phyloP scores from a whole-genome alignment of 2,888 invertebrate species.

The Xestia xanthographa region DNA sequence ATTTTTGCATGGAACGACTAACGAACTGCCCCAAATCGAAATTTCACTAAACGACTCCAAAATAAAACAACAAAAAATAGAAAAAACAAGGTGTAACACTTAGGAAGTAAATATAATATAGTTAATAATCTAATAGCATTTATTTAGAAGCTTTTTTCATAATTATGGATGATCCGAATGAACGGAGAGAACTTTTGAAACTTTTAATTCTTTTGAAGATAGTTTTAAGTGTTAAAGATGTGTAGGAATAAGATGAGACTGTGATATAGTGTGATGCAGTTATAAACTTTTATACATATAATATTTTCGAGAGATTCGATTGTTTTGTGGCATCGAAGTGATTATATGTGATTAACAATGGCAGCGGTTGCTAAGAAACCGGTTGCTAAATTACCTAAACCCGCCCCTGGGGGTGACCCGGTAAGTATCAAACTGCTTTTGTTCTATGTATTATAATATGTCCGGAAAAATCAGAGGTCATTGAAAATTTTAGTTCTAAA shows the following conservation, averaged over 20 bases:
- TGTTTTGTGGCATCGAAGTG: constrained; percentile 85
- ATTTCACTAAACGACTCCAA: constrained; percentile 67
- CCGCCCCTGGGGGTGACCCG: constrained; percentile 73
- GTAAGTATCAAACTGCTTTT: constrained; percentile 79
- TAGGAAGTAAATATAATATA: constrained; percentile 56
- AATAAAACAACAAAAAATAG: constrained; percentile 63
- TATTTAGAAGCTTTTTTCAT: constrained; percentile 69
- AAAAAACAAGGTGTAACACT: constrained; percentile 74
- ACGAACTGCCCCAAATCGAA: constrained; percentile 85
- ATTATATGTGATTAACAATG: constrained; percentile 81
- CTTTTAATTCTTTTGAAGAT: constrained; percentile 48
- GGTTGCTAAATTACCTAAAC: constrained; percentile 69
- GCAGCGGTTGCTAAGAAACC: constrained; percentile 86
- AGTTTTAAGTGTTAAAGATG: constrained; percentile 54
- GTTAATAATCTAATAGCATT: constrained; percentile 75
- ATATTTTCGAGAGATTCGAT: constrained; percentile 54
- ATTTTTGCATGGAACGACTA: constrained; percentile 89
- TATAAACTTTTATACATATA: constrained; percentile 63
- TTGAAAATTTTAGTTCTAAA: constrained; percentile 53
- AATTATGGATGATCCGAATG: constrained; percentile 64
- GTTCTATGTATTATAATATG: constrained; percentile 43
- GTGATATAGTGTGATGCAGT: constrained; percentile 77
- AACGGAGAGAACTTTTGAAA: constrained; percentile 46
- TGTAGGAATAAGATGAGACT: constrained; percentile 65
- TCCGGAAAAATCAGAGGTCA: constrained; percentile 66